A percentile compares a stretch with the other conserved stretches of the same genome.
Evolutionary conservation across 2,888 invertebrate species (phyloP).

Genomic region (Vanessa cardui): DNA sequence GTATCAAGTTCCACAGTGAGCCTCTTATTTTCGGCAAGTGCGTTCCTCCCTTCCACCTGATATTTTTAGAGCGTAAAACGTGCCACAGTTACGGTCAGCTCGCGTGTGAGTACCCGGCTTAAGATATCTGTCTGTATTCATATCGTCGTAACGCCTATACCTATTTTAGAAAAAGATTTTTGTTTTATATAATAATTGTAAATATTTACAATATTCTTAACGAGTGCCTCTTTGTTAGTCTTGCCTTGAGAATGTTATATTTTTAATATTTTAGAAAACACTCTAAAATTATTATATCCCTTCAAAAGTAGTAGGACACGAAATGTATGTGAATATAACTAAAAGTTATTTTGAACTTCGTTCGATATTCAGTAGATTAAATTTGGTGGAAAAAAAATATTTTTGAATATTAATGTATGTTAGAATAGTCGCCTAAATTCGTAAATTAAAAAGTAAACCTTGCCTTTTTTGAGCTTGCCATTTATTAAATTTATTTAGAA

Average conservation of each 20-base stretch:
- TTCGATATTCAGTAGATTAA: neutral
- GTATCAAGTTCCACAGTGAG: too few relatives aligned
- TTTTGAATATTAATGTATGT: conserved; percentile 12
- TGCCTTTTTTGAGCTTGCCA: conserved; percentile 23
- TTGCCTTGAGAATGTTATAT: conserved; percentile 57
- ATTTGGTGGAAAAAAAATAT: conserved; percentile 3
- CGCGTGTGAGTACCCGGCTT: too few relatives aligned
- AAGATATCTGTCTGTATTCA: neutral
- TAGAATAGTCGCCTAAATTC: conserved; percentile 10
- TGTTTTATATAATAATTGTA: neutral
- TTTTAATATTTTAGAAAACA: neutral
- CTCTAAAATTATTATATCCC: conserved; percentile 1
- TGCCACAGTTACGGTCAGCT: too few relatives aligned
- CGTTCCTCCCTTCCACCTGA: too few relatives aligned
- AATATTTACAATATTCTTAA: conserved; percentile 25
- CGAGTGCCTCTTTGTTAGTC: conserved; percentile 56
- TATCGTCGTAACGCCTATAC: neutral
- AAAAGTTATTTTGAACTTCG: conserved; percentile 11
- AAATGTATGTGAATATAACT: conserved; percentile 14
- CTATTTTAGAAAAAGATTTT: conserved; percentile 7
- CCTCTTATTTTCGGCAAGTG: too few relatives aligned
- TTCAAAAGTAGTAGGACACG: neutral
- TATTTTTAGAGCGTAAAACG: too few relatives aligned
- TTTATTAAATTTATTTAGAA: neutral
- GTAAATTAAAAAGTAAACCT: conserved; percentile 13